Percentiles rank a stretch among this genome's conserved stretches.
These are phyloP conservation scores for Cromileptes altivelis DNA, from an alignment of 2,113 vertebrate species.

Conservation along the genomic window DNA sequence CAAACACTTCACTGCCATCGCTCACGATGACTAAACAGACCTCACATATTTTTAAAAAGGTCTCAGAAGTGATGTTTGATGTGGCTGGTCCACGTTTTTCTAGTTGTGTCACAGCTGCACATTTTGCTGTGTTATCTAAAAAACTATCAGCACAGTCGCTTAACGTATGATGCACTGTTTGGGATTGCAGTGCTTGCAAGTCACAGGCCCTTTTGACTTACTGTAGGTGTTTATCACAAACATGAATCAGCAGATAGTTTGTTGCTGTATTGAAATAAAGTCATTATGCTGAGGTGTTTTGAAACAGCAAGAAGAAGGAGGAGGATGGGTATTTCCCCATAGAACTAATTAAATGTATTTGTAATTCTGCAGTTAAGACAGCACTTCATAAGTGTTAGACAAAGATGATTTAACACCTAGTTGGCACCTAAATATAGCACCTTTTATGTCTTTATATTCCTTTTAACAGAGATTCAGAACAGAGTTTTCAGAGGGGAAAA, in stretches of 20 bases:
- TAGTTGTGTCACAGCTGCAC: not conserved
- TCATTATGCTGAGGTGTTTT: conserved; percentile 12
- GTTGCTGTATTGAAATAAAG: conserved; percentile 15
- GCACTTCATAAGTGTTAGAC: not conserved
- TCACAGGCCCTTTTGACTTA: conserved; percentile 6
- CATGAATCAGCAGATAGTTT: conserved; percentile 27
- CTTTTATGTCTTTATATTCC: not conserved
- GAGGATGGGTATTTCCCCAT: not conserved
- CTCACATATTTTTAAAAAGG: not conserved
- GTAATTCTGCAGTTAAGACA: not conserved
- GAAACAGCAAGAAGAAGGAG: not conserved
- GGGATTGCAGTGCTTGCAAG: conserved; percentile 32
- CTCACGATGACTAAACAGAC: not conserved
- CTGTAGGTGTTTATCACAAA: conserved; percentile 13
- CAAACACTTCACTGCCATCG: not conserved
- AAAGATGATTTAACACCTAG: not conserved
- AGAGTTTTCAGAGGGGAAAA: conserved; percentile 99
- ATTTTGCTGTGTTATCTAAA: conserved; percentile 16
- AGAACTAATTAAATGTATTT: not conserved
- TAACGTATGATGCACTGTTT: not conserved
- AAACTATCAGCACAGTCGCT: not conserved
- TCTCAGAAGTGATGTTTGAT: not conserved
- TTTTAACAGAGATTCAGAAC: conserved; percentile 94
- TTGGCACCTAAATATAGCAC: not conserved
- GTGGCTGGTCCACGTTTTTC: not conserved